A percentile compares a stretch with the other conserved stretches of the same genome.
phyloP scores from a whole-genome alignment of 2,113 vertebrate genomes.

The Alligator mississippiensis region DNA sequence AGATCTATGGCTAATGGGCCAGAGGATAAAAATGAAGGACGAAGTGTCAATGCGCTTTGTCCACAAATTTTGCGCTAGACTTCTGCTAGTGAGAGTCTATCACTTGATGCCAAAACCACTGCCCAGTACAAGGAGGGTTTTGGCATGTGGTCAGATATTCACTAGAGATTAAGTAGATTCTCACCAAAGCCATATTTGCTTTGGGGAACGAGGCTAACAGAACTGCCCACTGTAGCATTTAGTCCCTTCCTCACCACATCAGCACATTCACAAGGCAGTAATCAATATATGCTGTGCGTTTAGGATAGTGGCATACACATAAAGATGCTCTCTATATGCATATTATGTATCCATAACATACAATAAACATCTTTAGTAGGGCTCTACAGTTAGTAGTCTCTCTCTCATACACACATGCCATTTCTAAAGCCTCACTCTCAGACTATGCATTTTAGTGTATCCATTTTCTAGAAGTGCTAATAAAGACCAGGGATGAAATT shows the following conservation, averaged over 20 bases:
- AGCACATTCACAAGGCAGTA: fast-evolving
- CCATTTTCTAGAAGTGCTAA: not conserved
- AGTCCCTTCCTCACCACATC: not conserved
- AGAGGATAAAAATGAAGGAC: not conserved
- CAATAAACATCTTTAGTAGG: not conserved
- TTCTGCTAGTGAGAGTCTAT: not conserved
- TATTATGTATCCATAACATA: not conserved
- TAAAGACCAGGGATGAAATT: not conserved
- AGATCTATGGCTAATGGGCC: fast-evolving
- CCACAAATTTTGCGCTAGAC: not conserved
- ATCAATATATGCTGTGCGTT: not conserved
- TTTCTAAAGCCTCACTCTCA: not conserved
- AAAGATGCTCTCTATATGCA: not conserved
- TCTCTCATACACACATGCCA: not conserved
- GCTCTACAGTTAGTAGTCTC: not conserved
- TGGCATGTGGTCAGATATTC: not conserved
- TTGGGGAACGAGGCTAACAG: not conserved
- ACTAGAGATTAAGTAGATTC: not conserved
- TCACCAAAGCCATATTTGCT: not conserved
- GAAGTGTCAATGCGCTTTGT: fast-evolving
- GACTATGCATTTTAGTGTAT: not conserved
- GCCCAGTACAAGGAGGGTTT: not conserved
- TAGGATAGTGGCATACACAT: not conserved
- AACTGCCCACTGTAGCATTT: not conserved
- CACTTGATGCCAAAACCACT: not conserved